Conservation (phyloP, 2,888 invertebrate genomes). For the Nomada goodeniana region DNA sequence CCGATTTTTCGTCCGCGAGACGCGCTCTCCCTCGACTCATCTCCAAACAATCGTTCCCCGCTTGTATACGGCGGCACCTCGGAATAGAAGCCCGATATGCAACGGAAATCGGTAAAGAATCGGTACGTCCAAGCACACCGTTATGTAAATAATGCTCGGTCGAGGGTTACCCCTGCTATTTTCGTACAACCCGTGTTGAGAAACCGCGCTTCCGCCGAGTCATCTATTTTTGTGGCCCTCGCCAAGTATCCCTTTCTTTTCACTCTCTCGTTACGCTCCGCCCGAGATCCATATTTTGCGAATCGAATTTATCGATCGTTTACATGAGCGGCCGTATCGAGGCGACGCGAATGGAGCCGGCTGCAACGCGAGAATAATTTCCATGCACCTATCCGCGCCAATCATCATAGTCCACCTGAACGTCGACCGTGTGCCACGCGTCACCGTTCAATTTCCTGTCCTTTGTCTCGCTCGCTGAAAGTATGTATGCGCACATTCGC, state of each 20-base stretch:
- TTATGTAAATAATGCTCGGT: conserved; percentile 70
- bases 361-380: conserved; percentile 33
- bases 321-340: neutral
- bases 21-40: neutral
- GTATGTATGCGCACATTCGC: neutral
- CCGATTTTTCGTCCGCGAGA: conserved; percentile 5
- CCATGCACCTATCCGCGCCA: conserved; percentile 18
- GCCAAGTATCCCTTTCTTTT: conserved; percentile 40
- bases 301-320: conserved; percentile 50
- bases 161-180: conserved; percentile 72
- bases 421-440: neutral
- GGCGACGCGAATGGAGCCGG: neutral
- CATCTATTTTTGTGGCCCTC: conserved; percentile 72
- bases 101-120: conserved; percentile 28
- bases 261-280: conserved; percentile 24
- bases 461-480: conserved; percentile 29
- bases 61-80: neutral
- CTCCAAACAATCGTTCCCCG: conserved; percentile 12
- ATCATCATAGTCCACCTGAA: neutral
- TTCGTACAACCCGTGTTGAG: conserved; percentile 74
- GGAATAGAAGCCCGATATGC: conserved; percentile 37
- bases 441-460: conserved; percentile 41
- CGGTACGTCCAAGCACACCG: conserved; percentile 36
- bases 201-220: conserved; percentile 76
- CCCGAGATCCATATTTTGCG: conserved; percentile 36